These are phyloP conservation scores for Potamilus streckersoni DNA, from an alignment of 1,140 invertebrate species.

Conservation along the genomic window DNA sequence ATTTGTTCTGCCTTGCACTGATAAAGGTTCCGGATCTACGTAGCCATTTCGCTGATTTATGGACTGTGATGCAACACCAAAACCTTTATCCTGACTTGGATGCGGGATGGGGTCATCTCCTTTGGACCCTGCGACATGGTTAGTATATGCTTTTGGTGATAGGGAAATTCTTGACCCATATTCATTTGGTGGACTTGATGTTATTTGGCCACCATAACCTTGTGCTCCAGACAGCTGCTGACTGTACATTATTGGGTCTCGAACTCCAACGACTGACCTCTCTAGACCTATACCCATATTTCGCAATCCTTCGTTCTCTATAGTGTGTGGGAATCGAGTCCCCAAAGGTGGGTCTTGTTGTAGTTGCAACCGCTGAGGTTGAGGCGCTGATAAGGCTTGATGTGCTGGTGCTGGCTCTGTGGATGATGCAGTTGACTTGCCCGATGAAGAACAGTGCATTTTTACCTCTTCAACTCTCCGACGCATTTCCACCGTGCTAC, in stretches of 20 bases:
- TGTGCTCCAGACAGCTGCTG: not conserved
- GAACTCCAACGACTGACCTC: not conserved
- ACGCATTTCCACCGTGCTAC: slow-evolving; percentile 96
- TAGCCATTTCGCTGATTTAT: too few relatives aligned
- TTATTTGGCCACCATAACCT: not conserved
- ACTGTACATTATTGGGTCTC: not conserved
- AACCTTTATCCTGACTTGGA: too few relatives aligned
- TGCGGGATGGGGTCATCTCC: too few relatives aligned
- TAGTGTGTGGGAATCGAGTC: slow-evolving; percentile 3
- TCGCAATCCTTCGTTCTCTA: too few relatives aligned
- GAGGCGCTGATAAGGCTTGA: slow-evolving; percentile 2
- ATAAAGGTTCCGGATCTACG: too few relatives aligned
- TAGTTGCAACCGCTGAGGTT: slow-evolving; percentile 5
- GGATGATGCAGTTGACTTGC: too few relatives aligned
- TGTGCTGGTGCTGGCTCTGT: not conserved
- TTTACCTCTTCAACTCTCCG: slow-evolving; percentile 73
- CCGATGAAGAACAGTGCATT: slow-evolving; percentile 11
- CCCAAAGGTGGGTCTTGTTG: not conserved
- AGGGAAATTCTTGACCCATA: not conserved
- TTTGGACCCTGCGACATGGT: too few relatives aligned
- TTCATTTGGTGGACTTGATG: not conserved
- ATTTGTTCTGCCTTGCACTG: too few relatives aligned
- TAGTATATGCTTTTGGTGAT: not conserved
- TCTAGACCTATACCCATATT: not conserved
- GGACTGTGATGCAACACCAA: too few relatives aligned